Evolutionary conservation across 2,888 invertebrate species (phyloP).

Genomic region (Orchesella flavescens): DNA sequence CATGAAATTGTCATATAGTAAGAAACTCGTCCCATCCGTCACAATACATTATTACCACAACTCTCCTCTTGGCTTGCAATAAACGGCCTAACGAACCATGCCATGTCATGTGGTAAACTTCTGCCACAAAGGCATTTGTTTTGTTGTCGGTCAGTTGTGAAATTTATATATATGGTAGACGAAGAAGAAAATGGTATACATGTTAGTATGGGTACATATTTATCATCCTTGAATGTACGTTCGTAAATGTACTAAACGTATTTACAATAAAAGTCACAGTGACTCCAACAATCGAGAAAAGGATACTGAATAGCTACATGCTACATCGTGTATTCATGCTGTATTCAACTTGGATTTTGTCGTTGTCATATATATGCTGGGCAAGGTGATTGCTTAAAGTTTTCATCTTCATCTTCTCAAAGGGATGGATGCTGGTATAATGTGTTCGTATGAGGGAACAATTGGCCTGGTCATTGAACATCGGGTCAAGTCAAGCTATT

Average conservation of each 20-base stretch:
- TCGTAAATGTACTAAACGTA: conserved; percentile 6
- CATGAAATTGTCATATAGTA: too few relatives aligned
- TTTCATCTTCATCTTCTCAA: too few relatives aligned
- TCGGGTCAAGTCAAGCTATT: too few relatives aligned
- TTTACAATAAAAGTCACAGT: not conserved
- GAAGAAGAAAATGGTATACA: not conserved
- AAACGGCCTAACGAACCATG: conserved; percentile 50
- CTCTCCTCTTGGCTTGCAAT: not conserved
- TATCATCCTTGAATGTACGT: not conserved
- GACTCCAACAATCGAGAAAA: conserved; percentile 10
- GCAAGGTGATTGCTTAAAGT: too few relatives aligned
- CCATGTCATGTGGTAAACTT: conserved; percentile 48
- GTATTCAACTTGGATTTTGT: too few relatives aligned
- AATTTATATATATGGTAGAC: not conserved
- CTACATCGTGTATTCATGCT: too few relatives aligned
- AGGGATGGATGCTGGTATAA: not conserved
- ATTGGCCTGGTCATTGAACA: not conserved
- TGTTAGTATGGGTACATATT: too few relatives aligned
- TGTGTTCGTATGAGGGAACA: not conserved
- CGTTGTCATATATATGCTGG: too few relatives aligned
- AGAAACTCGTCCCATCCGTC: conserved; percentile 36
- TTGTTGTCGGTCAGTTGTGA: not conserved
- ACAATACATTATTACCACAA: conserved; percentile 36
- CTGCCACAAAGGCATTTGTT: conserved; percentile 35
- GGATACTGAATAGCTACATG: too few relatives aligned